Percentiles rank a stretch among this genome's conserved stretches.
Evolutionary conservation across 1,140 invertebrate species (phyloP).

Genomic region (Drosophila lowei): DNA sequence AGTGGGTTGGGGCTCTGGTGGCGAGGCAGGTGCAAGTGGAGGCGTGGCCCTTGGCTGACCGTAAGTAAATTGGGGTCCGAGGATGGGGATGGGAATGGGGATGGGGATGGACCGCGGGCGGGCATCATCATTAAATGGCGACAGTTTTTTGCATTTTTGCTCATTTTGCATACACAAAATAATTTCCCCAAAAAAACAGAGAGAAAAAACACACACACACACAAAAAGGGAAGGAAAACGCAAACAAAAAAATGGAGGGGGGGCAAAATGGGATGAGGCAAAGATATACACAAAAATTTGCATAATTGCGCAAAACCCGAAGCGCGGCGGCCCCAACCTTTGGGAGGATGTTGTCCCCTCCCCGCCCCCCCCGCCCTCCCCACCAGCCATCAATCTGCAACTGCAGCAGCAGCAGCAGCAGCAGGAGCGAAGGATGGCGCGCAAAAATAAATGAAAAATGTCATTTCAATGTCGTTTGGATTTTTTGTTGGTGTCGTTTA

Average conservation of each 20-base stretch:
- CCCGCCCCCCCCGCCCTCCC: too few species aligned
- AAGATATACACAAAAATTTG: constrained; percentile 43
- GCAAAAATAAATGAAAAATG: constrained; percentile 77
- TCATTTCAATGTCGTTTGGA: constrained; percentile 79
- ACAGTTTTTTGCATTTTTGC: constrained; percentile 58
- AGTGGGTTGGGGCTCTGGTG: constrained; percentile 18
- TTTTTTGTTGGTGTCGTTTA: constrained; percentile 79
- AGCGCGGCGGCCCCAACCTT: constrained; percentile 3
- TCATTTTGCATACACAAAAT: constrained; percentile 52
- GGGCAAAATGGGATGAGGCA: constrained; percentile 1
- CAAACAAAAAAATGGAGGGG: background rate
- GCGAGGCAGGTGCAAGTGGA: constrained; percentile 20
- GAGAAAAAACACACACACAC: background rate
- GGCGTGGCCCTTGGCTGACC: constrained; percentile 54
- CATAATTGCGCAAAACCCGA: constrained; percentile 55
- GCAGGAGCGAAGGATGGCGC: constrained; percentile 13
- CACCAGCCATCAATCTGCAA: background rate
- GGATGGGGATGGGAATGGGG: background rate
- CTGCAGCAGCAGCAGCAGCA: constrained; percentile 10
- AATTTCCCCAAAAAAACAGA: constrained; percentile 45
- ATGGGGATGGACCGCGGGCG: constrained; percentile 4
- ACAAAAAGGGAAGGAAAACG: constrained; percentile 8
- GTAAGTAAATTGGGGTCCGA: constrained; percentile 45
- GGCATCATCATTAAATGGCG: constrained; percentile 59
- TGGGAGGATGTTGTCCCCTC: too few species aligned